Conservation (phyloP, 2,888 invertebrate species). For the Ferdinandea cuprea region DNA sequence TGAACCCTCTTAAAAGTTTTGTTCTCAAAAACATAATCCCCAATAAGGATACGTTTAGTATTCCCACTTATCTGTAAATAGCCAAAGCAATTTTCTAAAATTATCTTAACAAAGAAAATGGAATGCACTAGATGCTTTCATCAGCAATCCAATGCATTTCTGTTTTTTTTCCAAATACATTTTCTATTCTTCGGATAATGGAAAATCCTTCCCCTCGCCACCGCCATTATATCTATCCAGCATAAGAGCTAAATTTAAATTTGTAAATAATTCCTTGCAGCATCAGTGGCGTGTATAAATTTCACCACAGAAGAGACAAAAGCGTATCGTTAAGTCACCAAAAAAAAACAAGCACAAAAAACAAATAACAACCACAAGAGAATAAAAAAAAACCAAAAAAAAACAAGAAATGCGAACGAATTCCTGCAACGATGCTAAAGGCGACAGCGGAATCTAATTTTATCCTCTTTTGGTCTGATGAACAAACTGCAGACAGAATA, state of each 20-base stretch:
- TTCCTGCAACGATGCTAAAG: slow-evolving; percentile 11
- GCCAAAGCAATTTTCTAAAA: slow-evolving; percentile 15
- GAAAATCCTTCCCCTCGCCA: not conserved
- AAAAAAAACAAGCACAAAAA: not conserved
- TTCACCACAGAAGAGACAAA: slow-evolving; percentile 11
- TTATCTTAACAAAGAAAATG: slow-evolving; percentile 21
- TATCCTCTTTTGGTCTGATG: slow-evolving; percentile 25
- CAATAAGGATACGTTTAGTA: slow-evolving; percentile 15
- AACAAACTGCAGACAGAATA: not conserved
- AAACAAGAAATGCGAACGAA: slow-evolving; percentile 6
- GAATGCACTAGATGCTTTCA: slow-evolving; percentile 1
- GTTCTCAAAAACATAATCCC: slow-evolving; percentile 13
- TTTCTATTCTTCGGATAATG: not conserved
- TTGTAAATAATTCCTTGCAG: slow-evolving; percentile 5
- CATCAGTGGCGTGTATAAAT: not conserved
- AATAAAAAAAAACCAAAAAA: not conserved
- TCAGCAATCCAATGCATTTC: not conserved
- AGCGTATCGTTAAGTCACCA: slow-evolving; percentile 11
- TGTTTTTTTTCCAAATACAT: not conserved
- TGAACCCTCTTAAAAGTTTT: not conserved
- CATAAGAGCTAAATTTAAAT: slow-evolving; percentile 31
- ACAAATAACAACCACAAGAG: not conserved
- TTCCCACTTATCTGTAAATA: slow-evolving; percentile 22
- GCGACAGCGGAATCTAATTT: slow-evolving; percentile 40
- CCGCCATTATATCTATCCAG: slow-evolving; percentile 3